These are phyloP conservation scores for Acromyrmex heyeri DNA, from an alignment of 1,140 invertebrate species.

Conservation along the genomic window DNA sequence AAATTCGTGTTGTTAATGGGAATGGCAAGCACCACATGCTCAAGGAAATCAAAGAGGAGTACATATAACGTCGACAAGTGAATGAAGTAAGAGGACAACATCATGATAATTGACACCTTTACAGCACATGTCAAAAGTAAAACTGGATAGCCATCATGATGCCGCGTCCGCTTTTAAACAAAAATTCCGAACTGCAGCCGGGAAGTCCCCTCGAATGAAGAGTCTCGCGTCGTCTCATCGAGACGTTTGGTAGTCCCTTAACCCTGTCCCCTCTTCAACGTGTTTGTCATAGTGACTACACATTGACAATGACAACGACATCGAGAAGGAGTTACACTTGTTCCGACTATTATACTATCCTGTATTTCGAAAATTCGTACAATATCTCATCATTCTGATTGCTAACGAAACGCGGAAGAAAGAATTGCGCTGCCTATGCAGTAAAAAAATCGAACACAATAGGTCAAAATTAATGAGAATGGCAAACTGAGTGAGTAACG, in stretches of 20 bases:
- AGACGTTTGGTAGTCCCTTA: slow-evolving; percentile 64
- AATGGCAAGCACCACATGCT: not conserved
- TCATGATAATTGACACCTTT: slow-evolving; percentile 46
- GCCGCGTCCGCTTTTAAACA: slow-evolving; percentile 72
- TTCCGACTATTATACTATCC: no score
- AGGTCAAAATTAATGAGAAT: slow-evolving; percentile 16
- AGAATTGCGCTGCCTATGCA: not conserved
- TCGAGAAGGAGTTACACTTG: not conserved
- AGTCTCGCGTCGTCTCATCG: not conserved
- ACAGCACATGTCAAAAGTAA: slow-evolving; percentile 56
- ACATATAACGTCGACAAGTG: not conserved
- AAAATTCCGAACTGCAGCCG: slow-evolving; percentile 67
- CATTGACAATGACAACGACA: not conserved
- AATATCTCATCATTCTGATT: slow-evolving; percentile 3
- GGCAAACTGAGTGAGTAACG: not conserved
- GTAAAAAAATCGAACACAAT: slow-evolving; percentile 39
- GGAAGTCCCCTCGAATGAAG: slow-evolving; percentile 68
- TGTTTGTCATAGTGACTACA: not conserved
- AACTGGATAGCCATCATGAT: slow-evolving; percentile 66
- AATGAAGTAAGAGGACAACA: not conserved
- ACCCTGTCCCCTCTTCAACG: slow-evolving; percentile 53
- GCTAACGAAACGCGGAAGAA: not conserved
- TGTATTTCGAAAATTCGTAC: slow-evolving; percentile 16
- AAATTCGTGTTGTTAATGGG: slow-evolving; percentile 18
- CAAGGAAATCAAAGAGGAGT: not conserved